A percentile compares a stretch with the other conserved stretches of the same genome.
Evolutionary conservation across 2,888 invertebrate genomes (phyloP).

Genomic region (Latrodectus hesperus): DNA sequence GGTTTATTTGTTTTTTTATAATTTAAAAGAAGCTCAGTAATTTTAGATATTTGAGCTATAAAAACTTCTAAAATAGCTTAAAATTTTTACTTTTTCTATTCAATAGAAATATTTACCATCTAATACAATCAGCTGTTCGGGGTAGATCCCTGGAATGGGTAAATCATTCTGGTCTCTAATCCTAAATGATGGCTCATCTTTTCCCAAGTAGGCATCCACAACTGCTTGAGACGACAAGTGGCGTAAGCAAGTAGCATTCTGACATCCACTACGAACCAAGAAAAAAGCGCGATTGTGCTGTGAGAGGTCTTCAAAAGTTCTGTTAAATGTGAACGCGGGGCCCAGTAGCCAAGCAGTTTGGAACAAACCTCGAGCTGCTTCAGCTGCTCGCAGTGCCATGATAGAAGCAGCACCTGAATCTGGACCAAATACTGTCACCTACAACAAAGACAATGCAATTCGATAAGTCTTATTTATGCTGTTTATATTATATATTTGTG

Average conservation of each 20-base stretch:
- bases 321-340: constrained; percentile 68
- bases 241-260: constrained; percentile 59
- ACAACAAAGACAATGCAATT: background rate
- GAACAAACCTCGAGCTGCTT: constrained; percentile 47
- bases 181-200: constrained; percentile 72
- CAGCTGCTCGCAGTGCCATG: constrained; percentile 64
- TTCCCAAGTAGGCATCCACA: constrained; percentile 69
- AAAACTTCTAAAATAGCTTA: too few relatives aligned
- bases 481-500: too few relatives aligned
- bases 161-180: constrained; percentile 72
- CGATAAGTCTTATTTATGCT: too few relatives aligned
- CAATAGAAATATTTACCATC: constrained; percentile 63
- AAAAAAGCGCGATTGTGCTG: constrained; percentile 69
- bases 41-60: too few relatives aligned
- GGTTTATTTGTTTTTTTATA: too few relatives aligned
- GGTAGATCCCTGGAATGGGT: constrained; percentile 71
- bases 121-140: constrained; percentile 70
- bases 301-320: constrained; percentile 59
- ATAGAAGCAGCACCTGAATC: constrained; percentile 70
- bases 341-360: constrained; percentile 69
- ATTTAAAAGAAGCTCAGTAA: too few relatives aligned
- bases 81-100: too few relatives aligned
- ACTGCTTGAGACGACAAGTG: constrained; percentile 53
- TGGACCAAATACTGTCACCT: constrained; percentile 70
- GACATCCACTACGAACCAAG: constrained; percentile 63